These are phyloP conservation scores for Lasioglossum oenotherae DNA, from an alignment of 2,888 invertebrate genomes.

Conservation along the genomic window DNA sequence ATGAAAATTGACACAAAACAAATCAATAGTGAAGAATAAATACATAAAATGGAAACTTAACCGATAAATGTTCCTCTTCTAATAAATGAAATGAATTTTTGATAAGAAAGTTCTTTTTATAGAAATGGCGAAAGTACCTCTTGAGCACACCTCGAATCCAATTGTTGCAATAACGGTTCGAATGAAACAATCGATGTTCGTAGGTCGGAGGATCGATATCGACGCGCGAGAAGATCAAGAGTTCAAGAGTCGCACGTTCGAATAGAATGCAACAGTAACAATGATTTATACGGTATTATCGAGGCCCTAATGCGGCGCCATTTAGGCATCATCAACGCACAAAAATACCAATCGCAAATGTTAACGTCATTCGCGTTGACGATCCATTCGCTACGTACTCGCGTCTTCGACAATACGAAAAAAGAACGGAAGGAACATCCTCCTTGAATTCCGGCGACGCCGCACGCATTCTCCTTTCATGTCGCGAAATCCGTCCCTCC, in stretches of 20 bases:
- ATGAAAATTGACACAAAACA: not conserved
- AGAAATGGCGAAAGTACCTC: not conserved
- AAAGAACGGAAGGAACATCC: not conserved
- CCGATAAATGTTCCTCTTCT: too few species aligned
- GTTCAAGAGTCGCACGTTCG: not conserved
- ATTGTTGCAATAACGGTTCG: not conserved
- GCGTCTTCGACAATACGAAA: not conserved
- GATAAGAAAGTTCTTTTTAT: not conserved
- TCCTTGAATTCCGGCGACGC: conserved; percentile 12
- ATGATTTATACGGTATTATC: not conserved
- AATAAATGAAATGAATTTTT: not conserved
- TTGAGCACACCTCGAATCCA: not conserved
- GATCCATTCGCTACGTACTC: not conserved
- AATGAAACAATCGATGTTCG: not conserved
- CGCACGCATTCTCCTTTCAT: conserved; percentile 40
- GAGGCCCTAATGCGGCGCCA: not conserved
- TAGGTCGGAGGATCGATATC: not conserved
- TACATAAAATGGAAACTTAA: too few species aligned
- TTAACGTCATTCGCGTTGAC: conserved; percentile 22
- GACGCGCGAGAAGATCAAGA: not conserved
- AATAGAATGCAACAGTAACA: not conserved
- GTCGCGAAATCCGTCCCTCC: conserved; percentile 42
- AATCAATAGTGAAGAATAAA: not conserved
- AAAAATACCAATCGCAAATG: not conserved
- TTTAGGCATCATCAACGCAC: conserved; percentile 1